These are phyloP conservation scores for Eurois occulta DNA, from an alignment of 2,888 invertebrate genomes.

Conservation along the genomic window DNA sequence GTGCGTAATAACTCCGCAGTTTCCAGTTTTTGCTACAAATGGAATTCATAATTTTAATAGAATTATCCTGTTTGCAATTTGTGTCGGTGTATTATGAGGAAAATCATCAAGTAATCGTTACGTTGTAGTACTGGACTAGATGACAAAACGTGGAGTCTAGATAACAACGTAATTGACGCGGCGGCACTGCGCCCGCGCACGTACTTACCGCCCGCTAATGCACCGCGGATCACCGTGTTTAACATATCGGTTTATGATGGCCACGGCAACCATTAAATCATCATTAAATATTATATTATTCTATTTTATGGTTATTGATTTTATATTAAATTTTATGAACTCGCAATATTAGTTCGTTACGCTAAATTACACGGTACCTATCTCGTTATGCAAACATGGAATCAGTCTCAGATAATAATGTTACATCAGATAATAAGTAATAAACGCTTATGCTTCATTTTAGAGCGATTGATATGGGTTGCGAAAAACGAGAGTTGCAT, in stretches of 20 bases:
- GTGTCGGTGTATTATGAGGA: slow-evolving; percentile 47
- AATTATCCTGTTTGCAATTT: slow-evolving; percentile 55
- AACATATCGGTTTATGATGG: slow-evolving; percentile 74
- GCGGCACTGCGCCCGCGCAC: slow-evolving; percentile 46
- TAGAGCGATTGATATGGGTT: slow-evolving; percentile 56
- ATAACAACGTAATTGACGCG: slow-evolving; percentile 66
- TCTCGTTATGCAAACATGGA: slow-evolving; percentile 64
- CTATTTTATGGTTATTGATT: slow-evolving; percentile 72
- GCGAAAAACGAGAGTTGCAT: slow-evolving; percentile 55
- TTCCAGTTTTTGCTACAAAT: slow-evolving; percentile 31
- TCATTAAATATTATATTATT: slow-evolving; percentile 74
- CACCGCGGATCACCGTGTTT: slow-evolving; percentile 64
- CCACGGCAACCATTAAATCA: slow-evolving; percentile 74
- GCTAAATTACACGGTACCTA: slow-evolving; percentile 59
- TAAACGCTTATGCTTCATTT: slow-evolving; percentile 52
- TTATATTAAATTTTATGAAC: slow-evolving; percentile 69
- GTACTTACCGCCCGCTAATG: slow-evolving; percentile 58
- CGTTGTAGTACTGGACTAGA: slow-evolving; percentile 44
- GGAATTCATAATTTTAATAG: slow-evolving; percentile 39
- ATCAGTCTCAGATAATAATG: slow-evolving; percentile 58
- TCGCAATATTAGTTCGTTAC: slow-evolving; percentile 52
- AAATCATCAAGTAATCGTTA: slow-evolving; percentile 55
- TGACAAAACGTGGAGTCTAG: slow-evolving; percentile 58
- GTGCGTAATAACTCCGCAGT: slow-evolving; percentile 39
- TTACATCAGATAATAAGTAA: slow-evolving; percentile 61